These are phyloP conservation scores for Alviniconcha marisindica DNA, from an alignment of 1,140 invertebrate species.

Conservation along the genomic window DNA sequence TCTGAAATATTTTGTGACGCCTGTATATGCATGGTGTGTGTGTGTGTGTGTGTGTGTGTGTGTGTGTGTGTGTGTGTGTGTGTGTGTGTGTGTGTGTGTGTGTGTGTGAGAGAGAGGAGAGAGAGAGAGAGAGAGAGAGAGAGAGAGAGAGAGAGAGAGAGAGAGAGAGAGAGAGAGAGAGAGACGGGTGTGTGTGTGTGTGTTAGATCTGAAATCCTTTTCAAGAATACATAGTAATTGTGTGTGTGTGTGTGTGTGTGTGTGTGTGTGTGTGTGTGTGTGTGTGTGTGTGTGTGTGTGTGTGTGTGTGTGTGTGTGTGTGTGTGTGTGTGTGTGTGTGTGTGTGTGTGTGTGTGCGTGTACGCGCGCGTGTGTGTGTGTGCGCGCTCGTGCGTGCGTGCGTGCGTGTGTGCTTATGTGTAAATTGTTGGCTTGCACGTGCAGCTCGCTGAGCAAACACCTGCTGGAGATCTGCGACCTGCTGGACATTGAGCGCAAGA, in stretches of 20 bases:
- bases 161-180: too few relatives aligned
- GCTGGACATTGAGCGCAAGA: conserved; percentile 70
- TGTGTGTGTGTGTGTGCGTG: neutral
- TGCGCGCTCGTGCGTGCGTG: neutral
- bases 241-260: neutral
- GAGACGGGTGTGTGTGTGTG: too few relatives aligned
- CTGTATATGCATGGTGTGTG: too few relatives aligned
- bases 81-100: neutral
- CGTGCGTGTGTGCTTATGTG: neutral
- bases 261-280: neutral
- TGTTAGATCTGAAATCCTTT: too few relatives aligned
- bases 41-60: too few relatives aligned
- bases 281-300: conserved; percentile 10
- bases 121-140: too few relatives aligned
- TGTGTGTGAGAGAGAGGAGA: neutral
- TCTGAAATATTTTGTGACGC: too few relatives aligned
- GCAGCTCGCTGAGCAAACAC: conserved; percentile 68
- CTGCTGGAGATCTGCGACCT: conserved; percentile 71
- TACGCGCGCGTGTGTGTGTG: neutral
- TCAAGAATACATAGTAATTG: too few relatives aligned
- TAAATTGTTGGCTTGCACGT: conserved; percentile 23
- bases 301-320: neutral
- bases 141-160: too few relatives aligned
- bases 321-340: conserved; percentile 8
- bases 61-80: neutral